These are phyloP conservation scores for Caranx ignobilis DNA, from an alignment of 2,113 vertebrate species.

Conservation along the genomic window DNA sequence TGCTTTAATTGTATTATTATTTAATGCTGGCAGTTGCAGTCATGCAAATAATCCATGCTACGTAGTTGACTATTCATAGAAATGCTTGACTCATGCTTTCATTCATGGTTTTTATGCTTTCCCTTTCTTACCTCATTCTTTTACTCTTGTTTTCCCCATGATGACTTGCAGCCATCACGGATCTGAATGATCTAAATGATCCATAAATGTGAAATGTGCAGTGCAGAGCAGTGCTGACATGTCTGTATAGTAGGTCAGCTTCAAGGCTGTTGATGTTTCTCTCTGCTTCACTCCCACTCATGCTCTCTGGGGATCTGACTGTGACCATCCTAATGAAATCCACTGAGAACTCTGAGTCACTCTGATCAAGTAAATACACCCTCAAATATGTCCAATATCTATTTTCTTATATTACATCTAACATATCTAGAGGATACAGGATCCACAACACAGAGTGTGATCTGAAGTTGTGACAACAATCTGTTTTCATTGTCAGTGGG, in stretches of 20 bases:
- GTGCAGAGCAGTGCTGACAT: too few relatives aligned
- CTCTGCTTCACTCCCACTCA: conserved; percentile 19
- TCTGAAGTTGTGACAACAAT: not conserved
- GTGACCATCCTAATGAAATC: conserved; percentile 49
- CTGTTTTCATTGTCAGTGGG: not conserved
- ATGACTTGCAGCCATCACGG: not conserved
- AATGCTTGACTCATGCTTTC: not conserved
- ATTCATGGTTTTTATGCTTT: not conserved
- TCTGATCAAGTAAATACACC: conserved; percentile 7
- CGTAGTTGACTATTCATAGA: not conserved
- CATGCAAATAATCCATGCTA: not conserved
- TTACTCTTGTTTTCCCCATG: not conserved
- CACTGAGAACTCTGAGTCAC: conserved; percentile 40
- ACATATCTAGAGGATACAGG: not conserved
- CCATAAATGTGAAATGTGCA: not conserved
- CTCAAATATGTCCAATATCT: not conserved
- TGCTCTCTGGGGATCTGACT: conserved; percentile 5
- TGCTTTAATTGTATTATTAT: not conserved
- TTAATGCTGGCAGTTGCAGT: not conserved
- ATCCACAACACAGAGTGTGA: too few relatives aligned
- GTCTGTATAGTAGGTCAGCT: not conserved
- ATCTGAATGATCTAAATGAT: not conserved
- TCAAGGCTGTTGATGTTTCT: conserved; percentile 13
- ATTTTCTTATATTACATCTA: not conserved
- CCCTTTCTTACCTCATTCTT: not conserved